phyloP scores from a whole-genome alignment of 2,888 invertebrate genomes.

The Ennomos quercinarius region DNA sequence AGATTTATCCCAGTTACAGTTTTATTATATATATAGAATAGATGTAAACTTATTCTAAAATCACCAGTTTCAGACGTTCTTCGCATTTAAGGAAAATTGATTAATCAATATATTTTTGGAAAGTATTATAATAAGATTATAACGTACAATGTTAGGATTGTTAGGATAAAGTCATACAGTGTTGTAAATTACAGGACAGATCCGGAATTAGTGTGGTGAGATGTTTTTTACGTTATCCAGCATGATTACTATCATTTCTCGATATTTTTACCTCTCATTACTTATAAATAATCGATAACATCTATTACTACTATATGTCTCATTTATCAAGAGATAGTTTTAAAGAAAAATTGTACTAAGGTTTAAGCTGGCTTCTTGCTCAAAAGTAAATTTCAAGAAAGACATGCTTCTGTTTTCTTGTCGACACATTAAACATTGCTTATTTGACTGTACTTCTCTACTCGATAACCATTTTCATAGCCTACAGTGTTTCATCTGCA shows the following conservation, averaged over 20 bases:
- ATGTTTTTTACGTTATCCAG: conserved; percentile 64
- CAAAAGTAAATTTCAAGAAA: not conserved
- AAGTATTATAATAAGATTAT: too few relatives aligned
- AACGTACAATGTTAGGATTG: conserved; percentile 11
- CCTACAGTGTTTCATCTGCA: conserved; percentile 1
- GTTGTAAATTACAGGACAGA: conserved; percentile 75
- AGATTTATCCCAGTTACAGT: too few relatives aligned
- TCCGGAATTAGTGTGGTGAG: conserved; percentile 79
- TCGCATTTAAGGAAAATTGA: too few relatives aligned
- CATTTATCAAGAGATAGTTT: conserved; percentile 3
- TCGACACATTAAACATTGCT: not conserved
- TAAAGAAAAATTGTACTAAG: not conserved
- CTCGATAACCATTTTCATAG: not conserved
- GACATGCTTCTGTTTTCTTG: conserved; percentile 8
- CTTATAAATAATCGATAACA: not conserved
- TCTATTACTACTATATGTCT: conserved; percentile 1
- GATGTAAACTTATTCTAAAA: too few relatives aligned
- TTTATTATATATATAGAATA: too few relatives aligned
- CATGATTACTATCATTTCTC: conserved; percentile 58
- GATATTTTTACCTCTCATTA: conserved; percentile 15
- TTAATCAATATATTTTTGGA: too few relatives aligned
- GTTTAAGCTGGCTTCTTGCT: conserved; percentile 23
- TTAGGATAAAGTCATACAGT: conserved; percentile 59
- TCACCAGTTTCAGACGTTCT: too few relatives aligned
- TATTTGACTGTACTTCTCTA: not conserved